A percentile compares a stretch with the other conserved stretches of the same genome.
Evolutionary conservation across 2,797 vertebrate species (phyloP).

Genomic region (Tarsius wallacei): DNA sequence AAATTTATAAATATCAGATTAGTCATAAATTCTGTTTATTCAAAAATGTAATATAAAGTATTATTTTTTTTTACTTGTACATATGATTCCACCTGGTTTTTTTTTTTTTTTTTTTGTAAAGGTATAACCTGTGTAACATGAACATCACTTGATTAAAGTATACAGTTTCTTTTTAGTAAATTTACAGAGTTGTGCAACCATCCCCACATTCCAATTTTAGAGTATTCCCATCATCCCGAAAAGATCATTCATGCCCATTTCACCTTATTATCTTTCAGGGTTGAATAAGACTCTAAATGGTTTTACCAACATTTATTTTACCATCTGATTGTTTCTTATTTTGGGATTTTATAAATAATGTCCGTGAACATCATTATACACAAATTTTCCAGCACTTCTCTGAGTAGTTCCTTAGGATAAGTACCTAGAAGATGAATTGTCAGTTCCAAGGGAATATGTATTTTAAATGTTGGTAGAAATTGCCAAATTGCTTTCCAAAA

Average conservation of each 20-base stretch:
- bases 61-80: not conserved
- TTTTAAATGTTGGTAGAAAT: constrained; percentile 54
- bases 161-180: constrained; percentile 25
- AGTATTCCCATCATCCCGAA: not conserved
- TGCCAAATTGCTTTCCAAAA: constrained; percentile 21
- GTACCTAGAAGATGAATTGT: constrained; percentile 26
- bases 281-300: not conserved
- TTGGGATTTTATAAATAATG: not conserved
- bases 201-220: not conserved
- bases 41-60: not conserved
- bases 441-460: constrained; percentile 4
- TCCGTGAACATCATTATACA: not conserved
- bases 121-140: not conserved
- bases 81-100: not conserved
- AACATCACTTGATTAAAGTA: not conserved
- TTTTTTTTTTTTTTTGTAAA: not conserved
- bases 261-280: not conserved
- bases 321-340: constrained; percentile 26
- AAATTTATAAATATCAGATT: not conserved
- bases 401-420: constrained; percentile 4
- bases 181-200: not conserved
- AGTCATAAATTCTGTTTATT: not conserved
- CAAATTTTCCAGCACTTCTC: constrained; percentile 1
- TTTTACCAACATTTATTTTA: not conserved
- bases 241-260: not conserved